Base-by-base conservation (phyloP, 1,140 invertebrate species). In the Cyrtorhinus lividipennis region DNA sequence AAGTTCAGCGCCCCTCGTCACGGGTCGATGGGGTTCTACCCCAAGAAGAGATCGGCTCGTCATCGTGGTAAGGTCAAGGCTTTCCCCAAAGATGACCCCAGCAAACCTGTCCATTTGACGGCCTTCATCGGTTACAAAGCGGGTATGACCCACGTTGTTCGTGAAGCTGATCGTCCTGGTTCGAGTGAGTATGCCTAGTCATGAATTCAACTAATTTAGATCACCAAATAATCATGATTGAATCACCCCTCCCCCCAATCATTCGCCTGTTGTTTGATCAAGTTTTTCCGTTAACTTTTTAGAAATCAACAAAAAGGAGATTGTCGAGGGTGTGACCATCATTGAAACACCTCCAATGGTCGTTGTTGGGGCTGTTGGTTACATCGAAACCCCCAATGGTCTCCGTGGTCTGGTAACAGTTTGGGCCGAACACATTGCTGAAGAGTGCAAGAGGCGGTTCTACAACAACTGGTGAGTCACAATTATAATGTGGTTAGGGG, bases 401-500 rank as follows among this genome's bases (percentile, higher is more conserved):
- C 79, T 98, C 58, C 81, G 94, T 66, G 87, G 91, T 63, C 81
- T 99, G 64, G 92, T 94, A 65, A 96, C 95, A 59, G 86, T 99
- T 25, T 99, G 92, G 88, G 95, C 97, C 62, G 95, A 99, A 75
- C 97, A 99, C 82, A 80, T 99, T 69, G 91, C 90, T 45, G 97
- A 99, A 78, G 97, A 99, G 72, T 98, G 94, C 75, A 85, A 90
- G 68, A 86, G 97, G 73, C 83, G 97, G 69, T 98, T 99, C 81
- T 99, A 99, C 81, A 99, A 98, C 82, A 99, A 99, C 78, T 99
- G 97, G 97, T 99, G 84, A 80, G n/a, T n/a, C n/a, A n/a, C n/a
- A n/a, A n/a, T n/a, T n/a, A n/a, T n/a, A n/a, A n/a, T n/a, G n/a
- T n/a, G n/a, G n/a, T 76, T 76, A 69, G n/a, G n/a, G n/a, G n/a